Conservation (phyloP, 2,113 vertebrate species). For the Centropristis striata region DNA sequence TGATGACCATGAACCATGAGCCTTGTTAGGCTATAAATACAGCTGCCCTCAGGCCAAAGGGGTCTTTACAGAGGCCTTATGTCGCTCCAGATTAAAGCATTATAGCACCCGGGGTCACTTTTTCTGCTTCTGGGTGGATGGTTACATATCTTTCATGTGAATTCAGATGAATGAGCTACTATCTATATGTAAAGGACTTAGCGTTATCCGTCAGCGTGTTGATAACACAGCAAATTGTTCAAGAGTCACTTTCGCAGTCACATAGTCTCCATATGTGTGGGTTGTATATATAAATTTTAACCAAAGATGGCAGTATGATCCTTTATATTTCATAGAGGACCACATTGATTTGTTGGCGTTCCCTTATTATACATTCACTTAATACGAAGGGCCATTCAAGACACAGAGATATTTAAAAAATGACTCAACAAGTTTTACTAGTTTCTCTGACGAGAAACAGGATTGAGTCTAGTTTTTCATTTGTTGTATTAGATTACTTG, state of each 20-base stretch:
- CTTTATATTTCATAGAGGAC: too few relatives aligned
- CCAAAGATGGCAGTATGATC: background rate
- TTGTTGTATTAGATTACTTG: too few relatives aligned
- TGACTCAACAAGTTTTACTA: too few relatives aligned
- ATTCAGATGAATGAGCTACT: constrained; percentile 12
- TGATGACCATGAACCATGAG: background rate
- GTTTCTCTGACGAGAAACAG: too few relatives aligned
- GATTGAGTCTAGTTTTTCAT: too few relatives aligned
- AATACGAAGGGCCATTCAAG: too few relatives aligned
- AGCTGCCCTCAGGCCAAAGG: background rate
- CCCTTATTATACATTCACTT: too few relatives aligned
- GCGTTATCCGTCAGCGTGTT: background rate
- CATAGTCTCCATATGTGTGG: background rate
- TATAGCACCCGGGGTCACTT: background rate
- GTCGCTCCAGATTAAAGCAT: constrained; percentile 33
- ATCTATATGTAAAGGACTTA: background rate
- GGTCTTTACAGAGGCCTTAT: background rate
- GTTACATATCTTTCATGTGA: constrained; percentile 2
- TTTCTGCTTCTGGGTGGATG: constrained; percentile 4
- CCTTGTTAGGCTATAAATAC: constrained; percentile 34
- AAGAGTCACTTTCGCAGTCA: background rate
- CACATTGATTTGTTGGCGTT: too few relatives aligned
- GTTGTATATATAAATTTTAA: too few relatives aligned
- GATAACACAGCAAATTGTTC: background rate
- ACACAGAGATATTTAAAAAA: too few relatives aligned